Evolutionary conservation across 2,113 vertebrate genomes (phyloP).

Genomic region (Paracanthobrama guichenoti): DNA sequence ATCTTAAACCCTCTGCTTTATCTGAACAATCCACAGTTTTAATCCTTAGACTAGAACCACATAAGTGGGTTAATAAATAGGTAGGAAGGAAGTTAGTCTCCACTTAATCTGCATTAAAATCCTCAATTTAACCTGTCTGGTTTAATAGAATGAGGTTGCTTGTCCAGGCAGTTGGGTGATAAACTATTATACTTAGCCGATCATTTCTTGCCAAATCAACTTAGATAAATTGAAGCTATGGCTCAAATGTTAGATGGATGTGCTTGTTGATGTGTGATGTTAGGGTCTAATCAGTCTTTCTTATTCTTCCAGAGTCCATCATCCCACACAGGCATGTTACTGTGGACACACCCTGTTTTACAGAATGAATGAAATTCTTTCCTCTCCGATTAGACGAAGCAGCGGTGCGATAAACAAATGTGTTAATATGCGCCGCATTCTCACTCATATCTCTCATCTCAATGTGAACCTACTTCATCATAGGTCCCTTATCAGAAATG

Average conservation of each 20-base stretch:
- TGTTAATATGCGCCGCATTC: constrained; percentile 19
- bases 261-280: not conserved
- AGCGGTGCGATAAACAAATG: not conserved
- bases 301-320: not conserved
- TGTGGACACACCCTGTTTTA: constrained; percentile 1
- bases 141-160: not conserved
- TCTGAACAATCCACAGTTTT: not conserved
- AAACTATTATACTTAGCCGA: not conserved
- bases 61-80: not conserved
- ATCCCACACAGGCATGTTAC: not conserved
- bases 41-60: not conserved
- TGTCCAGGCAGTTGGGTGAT: not conserved
- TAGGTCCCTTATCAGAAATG: constrained; percentile 67
- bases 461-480: constrained; percentile 43
- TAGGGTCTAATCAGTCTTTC: not conserved
- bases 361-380: constrained; percentile 48
- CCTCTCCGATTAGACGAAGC: constrained; percentile 7
- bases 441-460: constrained; percentile 10
- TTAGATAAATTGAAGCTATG: not conserved
- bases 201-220: not conserved
- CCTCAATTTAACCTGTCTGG: not conserved
- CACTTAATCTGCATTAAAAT: not conserved
- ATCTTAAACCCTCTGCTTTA: not conserved
- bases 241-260: not conserved
- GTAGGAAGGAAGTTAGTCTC: not conserved